phyloP scores from a whole-genome alignment of 2,888 invertebrate species.

The Conus canariensis region DNA sequence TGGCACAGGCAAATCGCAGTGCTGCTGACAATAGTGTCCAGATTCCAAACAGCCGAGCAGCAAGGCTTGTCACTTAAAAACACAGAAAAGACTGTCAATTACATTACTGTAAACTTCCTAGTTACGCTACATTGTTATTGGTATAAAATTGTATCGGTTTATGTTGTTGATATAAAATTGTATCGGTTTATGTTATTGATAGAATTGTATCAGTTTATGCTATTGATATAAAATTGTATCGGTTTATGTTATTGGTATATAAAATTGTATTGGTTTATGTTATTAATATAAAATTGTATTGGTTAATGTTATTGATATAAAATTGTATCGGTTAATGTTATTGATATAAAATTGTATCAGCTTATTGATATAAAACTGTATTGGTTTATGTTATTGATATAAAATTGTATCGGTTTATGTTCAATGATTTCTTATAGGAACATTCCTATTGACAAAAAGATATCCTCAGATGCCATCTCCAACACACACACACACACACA shows the following conservation, averaged over 20 bases:
- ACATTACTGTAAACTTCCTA: not conserved
- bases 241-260: too few relatives aligned
- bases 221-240: too few relatives aligned
- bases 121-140: not conserved
- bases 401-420: too few relatives aligned
- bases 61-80: slow-evolving; percentile 61
- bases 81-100: not conserved
- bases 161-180: not conserved
- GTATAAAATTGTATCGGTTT: not conserved
- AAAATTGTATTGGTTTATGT: too few relatives aligned
- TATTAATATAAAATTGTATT: too few relatives aligned
- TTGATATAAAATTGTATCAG: not conserved
- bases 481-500: too few relatives aligned
- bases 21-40: slow-evolving; percentile 66
- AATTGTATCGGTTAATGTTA: not conserved
- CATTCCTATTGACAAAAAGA: not conserved
- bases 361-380: not conserved
- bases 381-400: too few relatives aligned
- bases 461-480: too few relatives aligned
- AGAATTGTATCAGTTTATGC: too few relatives aligned
- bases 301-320: too few relatives aligned
- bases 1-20: slow-evolving; percentile 66
- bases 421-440: not conserved
- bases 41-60: slow-evolving; percentile 67
- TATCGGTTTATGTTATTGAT: too few relatives aligned